A percentile compares a stretch with the other conserved stretches of the same genome.
Conservation (phyloP, 2,113 vertebrate genomes). For the Odocoileus virginianus region DNA sequence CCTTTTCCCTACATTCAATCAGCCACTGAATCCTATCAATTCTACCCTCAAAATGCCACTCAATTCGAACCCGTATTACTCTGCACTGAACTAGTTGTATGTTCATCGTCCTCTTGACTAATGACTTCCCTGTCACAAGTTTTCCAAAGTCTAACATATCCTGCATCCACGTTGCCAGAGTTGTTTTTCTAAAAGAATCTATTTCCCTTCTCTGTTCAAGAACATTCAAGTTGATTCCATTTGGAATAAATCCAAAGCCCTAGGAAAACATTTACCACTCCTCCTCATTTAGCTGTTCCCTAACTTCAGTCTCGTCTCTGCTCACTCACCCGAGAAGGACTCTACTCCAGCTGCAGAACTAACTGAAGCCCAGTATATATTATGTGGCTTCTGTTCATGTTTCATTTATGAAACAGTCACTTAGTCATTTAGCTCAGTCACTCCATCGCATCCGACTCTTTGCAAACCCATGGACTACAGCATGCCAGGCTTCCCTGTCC, state of each 20-base stretch:
- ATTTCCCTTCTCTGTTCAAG: background rate
- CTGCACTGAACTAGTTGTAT: background rate
- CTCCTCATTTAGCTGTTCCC: background rate
- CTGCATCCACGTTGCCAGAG: background rate
- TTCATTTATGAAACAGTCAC: background rate
- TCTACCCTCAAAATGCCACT: background rate
- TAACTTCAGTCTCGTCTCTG: background rate
- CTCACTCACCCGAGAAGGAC: background rate
- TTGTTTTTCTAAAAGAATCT: conserved; percentile 9
- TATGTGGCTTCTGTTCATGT: background rate
- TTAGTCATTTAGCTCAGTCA: background rate
- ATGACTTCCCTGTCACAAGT: background rate
- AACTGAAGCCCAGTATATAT: background rate
- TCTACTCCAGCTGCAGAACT: background rate
- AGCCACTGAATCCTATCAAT: background rate
- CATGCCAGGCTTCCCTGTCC: background rate
- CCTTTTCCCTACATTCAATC: background rate
- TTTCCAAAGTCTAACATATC: background rate
- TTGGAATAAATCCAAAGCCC: conserved; percentile 2
- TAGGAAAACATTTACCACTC: background rate
- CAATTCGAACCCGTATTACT: background rate
- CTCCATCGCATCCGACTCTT: background rate
- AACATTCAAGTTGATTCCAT: conserved; percentile 19
- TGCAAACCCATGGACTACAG: background rate
- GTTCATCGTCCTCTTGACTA: background rate